phyloP scores from a whole-genome alignment of 2,888 invertebrate genomes.

The Operophtera brumata region DNA sequence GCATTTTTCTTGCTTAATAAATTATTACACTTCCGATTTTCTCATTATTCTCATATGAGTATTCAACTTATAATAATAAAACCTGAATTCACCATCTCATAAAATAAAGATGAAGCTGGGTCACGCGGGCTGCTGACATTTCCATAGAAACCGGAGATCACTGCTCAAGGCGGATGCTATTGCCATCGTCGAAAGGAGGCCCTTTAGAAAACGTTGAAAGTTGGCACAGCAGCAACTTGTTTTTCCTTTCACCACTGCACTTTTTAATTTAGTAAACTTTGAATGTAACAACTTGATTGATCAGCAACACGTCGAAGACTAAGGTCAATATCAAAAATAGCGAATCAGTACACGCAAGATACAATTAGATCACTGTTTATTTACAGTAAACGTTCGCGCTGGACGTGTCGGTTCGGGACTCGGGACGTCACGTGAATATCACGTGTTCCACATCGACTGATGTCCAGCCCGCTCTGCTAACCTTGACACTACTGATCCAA shows the following conservation, averaged over 20 bases:
- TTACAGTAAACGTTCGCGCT: slow-evolving; percentile 62
- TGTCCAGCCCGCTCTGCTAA: slow-evolving; percentile 53
- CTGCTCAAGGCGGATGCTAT: slow-evolving; percentile 44
- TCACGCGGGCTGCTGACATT: slow-evolving; percentile 42
- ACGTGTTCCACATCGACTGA: slow-evolving; percentile 52
- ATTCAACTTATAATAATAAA: background rate
- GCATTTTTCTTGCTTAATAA: slow-evolving; percentile 54
- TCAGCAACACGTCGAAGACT: slow-evolving; percentile 26
- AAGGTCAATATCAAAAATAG: slow-evolving; percentile 67
- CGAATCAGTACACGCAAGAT: slow-evolving; percentile 47
- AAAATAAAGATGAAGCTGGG: slow-evolving; percentile 21
- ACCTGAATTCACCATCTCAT: background rate
- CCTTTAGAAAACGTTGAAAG: slow-evolving; percentile 72
- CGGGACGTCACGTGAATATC: slow-evolving; percentile 55
- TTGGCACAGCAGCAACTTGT: slow-evolving; percentile 46
- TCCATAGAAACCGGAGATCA: slow-evolving; percentile 49
- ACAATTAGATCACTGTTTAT: slow-evolving; percentile 80
- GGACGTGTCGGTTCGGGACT: slow-evolving; percentile 26
- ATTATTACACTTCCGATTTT: slow-evolving; percentile 1
- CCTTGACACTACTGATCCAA: slow-evolving; percentile 64
- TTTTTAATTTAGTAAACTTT: slow-evolving; percentile 27
- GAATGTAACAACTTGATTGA: slow-evolving; percentile 11
- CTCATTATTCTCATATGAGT: slow-evolving; percentile 8
- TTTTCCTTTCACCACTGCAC: slow-evolving; percentile 37
- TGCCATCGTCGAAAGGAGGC: slow-evolving; percentile 58